Evolutionary conservation across 2,797 vertebrate species (phyloP), one percentile per base, ranked within the genome.

Genomic region (Avahi laniger): DNA sequence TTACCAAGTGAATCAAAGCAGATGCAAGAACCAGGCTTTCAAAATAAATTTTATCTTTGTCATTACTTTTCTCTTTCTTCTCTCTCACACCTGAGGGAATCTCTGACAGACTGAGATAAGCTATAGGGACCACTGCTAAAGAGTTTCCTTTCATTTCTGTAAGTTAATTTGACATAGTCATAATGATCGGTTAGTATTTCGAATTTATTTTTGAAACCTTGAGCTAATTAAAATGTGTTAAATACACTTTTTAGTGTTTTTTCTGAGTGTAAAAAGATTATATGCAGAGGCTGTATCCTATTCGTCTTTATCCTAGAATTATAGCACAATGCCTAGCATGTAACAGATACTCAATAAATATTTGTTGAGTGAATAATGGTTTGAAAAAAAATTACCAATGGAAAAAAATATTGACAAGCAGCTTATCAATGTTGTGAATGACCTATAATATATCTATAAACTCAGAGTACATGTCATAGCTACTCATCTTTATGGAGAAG

Each of bases 301-400:
- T 26, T 69, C 35, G 48, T 88, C 61, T 69, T 85, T 61, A n/a
- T 78, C 28, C 10, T 46, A 65, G 73, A 89, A 73, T 79, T 73
- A 73, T 20, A 81, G 9, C 14, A 76, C 3, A 94, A 91, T 48
- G 17, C 4, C 38, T 79, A 50, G 12, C 5, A 43, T 18, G 0
- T 43, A 89, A 63, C 11, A 91, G 30, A 88, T 72, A 48, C 7
- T 89, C 65, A 88, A 72, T 93, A 84, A 81, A 43, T 92, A 78
- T 46, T 48, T 85, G 20, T 24, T 76, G 24, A 76, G 72, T 65
- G 63, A 94, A 89, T 82, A 73, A 93, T 14, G 46, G 26, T 59
- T 80, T 69, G n/a, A 69, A 93, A 96, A 96, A 78, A 73, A 73
- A n/a, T 38, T 78, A 90, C 30, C 30, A 96, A 54, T 65, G 63